Conservation (phyloP, 2,888 invertebrate species). For the Galerucella nymphaeae region DNA sequence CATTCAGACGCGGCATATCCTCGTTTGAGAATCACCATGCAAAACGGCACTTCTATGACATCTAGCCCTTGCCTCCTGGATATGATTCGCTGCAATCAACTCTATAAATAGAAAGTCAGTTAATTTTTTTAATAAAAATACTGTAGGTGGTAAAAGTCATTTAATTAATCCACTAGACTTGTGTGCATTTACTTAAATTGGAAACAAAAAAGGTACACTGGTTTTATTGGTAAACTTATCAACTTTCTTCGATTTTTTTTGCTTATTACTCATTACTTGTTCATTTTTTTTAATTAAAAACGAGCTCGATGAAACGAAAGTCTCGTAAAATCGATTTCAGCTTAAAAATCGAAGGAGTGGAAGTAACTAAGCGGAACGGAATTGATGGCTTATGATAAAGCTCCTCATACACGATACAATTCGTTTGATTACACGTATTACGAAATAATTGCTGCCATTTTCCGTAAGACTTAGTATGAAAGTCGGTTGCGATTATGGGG, state of each 20-base stretch:
- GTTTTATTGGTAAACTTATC: background rate
- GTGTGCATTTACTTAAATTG: too few relatives aligned
- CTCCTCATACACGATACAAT: slow-evolving; percentile 10
- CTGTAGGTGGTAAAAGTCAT: too few relatives aligned
- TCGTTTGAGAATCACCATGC: too few relatives aligned
- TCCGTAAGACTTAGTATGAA: background rate
- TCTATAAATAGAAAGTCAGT: too few relatives aligned
- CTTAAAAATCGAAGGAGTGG: slow-evolving; percentile 25
- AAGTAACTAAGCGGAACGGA: slow-evolving; percentile 22
- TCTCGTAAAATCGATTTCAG: slow-evolving; percentile 18
- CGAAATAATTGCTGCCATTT: background rate
- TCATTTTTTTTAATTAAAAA: slow-evolving; percentile 19
- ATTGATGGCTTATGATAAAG: slow-evolving; percentile 13
- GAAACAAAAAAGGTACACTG: background rate
- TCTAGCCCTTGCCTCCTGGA: too few relatives aligned
- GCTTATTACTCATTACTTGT: background rate
- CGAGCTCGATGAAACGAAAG: slow-evolving; percentile 19
- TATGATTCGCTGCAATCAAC: too few relatives aligned
- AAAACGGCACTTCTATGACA: too few relatives aligned
- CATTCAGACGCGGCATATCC: too few relatives aligned
- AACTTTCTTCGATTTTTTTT: background rate
- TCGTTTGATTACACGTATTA: slow-evolving; percentile 3
- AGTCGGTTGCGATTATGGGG: background rate
- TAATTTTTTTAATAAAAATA: too few relatives aligned
- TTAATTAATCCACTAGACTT: too few relatives aligned